These are phyloP conservation scores for Mustela erminea DNA, from an alignment of 2,797 vertebrate species.

Conservation along the genomic window DNA sequence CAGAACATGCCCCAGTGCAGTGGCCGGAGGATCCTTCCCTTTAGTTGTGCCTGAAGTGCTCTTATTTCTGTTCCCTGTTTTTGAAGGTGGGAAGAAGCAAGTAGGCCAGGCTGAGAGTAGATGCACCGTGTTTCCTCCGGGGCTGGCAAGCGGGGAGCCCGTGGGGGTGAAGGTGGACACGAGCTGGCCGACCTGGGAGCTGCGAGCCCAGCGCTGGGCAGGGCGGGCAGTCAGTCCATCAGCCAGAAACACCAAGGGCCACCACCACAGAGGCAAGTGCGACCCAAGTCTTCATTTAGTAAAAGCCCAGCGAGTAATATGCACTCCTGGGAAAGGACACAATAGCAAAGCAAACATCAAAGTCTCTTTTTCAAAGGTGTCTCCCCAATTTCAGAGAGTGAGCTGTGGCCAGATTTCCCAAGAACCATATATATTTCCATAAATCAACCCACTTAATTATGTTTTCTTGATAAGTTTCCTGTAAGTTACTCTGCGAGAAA, in stretches of 20 bases:
- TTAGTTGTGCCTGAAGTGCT: too few relatives aligned
- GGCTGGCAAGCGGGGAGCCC: not conserved
- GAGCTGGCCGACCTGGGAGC: not conserved
- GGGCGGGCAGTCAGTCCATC: fast-evolving
- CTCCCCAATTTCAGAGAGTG: not conserved
- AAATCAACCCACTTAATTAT: not conserved
- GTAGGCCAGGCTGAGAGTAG: not conserved
- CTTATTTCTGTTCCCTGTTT: not conserved
- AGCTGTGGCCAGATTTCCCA: not conserved
- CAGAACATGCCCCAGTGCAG: not conserved
- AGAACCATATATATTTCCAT: not conserved
- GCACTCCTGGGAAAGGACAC: not conserved
- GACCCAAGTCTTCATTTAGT: not conserved
- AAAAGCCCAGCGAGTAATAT: not conserved
- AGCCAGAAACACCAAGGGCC: not conserved
- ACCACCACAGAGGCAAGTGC: not conserved
- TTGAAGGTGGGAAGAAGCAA: not conserved
- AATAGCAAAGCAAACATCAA: not conserved
- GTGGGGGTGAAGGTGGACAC: not conserved
- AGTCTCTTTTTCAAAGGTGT: not conserved
- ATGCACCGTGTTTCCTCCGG: not conserved
- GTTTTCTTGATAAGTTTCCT: not conserved
- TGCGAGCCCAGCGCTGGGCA: too few relatives aligned
- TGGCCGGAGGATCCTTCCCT: not conserved
- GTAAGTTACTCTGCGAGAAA: not conserved